Percentiles rank a stretch among this genome's conserved stretches.
Evolutionary conservation across 37 sponge, comb jelly and placozoan species (phyloP).

Genomic region (Amphimedon queenslandica): DNA sequence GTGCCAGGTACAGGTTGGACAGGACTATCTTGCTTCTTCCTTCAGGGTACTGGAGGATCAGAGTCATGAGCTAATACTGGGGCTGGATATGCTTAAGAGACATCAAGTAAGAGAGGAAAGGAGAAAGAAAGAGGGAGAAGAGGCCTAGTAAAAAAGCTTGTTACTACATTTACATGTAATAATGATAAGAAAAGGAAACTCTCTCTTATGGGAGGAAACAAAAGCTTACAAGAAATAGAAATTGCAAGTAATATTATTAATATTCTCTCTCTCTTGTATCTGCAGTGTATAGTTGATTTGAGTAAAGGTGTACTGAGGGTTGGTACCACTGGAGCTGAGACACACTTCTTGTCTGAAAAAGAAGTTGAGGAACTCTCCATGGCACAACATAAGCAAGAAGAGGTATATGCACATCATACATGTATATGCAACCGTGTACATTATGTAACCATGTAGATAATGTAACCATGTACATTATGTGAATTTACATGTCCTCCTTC

Average conservation of each 20-base stretch:
- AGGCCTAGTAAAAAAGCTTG: too few relatives aligned
- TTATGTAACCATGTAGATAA: too few relatives aligned
- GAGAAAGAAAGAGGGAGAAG: too few relatives aligned
- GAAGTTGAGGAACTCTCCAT: constrained; percentile 80
- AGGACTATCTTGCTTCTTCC: constrained; percentile 79
- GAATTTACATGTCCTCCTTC: neutral
- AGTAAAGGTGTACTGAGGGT: constrained; percentile 68
- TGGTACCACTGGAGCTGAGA: constrained; percentile 71
- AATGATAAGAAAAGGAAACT: too few relatives aligned
- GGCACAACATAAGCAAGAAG: constrained; percentile 9
- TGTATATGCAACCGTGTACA: too few relatives aligned
- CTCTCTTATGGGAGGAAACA: too few relatives aligned
- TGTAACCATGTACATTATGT: too few relatives aligned
- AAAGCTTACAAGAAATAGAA: too few relatives aligned
- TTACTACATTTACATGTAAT: too few relatives aligned
- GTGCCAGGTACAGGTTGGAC: constrained; percentile 82
- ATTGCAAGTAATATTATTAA: too few relatives aligned
- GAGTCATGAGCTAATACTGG: constrained; percentile 85
- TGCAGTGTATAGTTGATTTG: constrained; percentile 95
- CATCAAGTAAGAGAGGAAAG: constrained; percentile 76
- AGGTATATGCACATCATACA: too few relatives aligned
- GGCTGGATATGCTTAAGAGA: constrained; percentile 93
- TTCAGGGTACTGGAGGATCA: constrained; percentile 86
- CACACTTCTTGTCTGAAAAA: constrained; percentile 77
- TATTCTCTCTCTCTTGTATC: neutral